Evolutionary conservation across 2,888 invertebrate species (phyloP), one percentile per base, ranked within the genome.

Genomic region (Pristionchus japonicus): DNA sequence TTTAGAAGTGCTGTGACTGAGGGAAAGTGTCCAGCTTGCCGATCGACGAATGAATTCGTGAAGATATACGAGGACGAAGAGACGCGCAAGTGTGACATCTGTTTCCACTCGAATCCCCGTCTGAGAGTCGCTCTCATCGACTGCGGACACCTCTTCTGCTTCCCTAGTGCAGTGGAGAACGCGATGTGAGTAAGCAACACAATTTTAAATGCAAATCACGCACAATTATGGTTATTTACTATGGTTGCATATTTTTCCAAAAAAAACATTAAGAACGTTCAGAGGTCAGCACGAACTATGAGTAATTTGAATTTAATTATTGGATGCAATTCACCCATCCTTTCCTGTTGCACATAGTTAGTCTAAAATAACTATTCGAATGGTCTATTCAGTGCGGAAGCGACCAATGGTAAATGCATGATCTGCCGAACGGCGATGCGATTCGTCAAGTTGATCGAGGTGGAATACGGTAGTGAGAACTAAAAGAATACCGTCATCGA

Each of bases 111-210:
- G 77, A 77, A 43, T 77, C 77, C 77, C n/a, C 77, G 43, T n/a
- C 77, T 43, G 77, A 40, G 77, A n/a, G 77, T 43, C 1, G 77
- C 27, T 15, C 43, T n/a, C 77, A 2, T 11, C 43, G 43, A 11
- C 6, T 77, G 77, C 15, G 77, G 77, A 40, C 77, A 77, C 27
- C 43, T 77, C 43, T 43, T 77, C 43, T 77, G 77, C 43, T 77
- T 9, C 13, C n/a, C 77, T 7, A 43, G 77, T 43, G 77, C 77
- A n/a, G n/a, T 57, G 52, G 3, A 20, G 3, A 57, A 43, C 43
- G 43, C 43, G 43, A 43, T 6, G 43, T 43, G 43, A 43, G 43
- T 11, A n/a, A 43, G 43, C 43, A 43, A 43, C 11, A 9, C 43
- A 43, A 9, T 43, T 43, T 43, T 43, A 11, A 11, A 9, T 6